Conservation (phyloP, 2,113 vertebrate genomes). For the Heloderma charlesbogerti region DNA sequence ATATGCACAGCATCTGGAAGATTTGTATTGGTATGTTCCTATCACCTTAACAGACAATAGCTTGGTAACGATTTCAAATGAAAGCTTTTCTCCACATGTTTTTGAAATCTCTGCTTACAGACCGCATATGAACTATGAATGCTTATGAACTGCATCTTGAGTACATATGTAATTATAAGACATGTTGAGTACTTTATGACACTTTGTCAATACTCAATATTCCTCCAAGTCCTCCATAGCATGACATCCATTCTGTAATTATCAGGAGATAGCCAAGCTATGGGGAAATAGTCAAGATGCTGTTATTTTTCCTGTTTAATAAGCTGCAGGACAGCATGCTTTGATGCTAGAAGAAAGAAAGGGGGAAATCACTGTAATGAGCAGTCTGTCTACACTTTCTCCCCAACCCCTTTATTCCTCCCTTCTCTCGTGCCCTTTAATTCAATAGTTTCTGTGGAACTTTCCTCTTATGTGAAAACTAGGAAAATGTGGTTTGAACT, state of each 20-base stretch:
- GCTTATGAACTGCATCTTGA: conserved; percentile 4
- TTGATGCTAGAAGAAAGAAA: neutral
- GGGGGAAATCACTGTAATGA: neutral
- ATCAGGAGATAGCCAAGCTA: neutral
- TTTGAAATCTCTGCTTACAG: conserved; percentile 28
- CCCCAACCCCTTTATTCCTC: neutral
- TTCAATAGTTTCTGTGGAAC: neutral
- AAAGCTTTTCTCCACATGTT: conserved; percentile 24
- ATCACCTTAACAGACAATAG: neutral
- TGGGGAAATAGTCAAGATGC: neutral
- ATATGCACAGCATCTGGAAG: neutral
- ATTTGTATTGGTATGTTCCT: conserved; percentile 1
- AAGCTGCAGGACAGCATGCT: neutral
- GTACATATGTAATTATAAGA: conserved; percentile 37
- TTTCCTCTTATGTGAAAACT: neutral
- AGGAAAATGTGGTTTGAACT: neutral
- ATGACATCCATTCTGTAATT: conserved; percentile 5
- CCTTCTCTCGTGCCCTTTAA: neutral
- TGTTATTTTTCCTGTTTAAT: neutral
- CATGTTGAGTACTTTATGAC: conserved; percentile 23
- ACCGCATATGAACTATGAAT: conserved; percentile 21
- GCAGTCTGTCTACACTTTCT: neutral
- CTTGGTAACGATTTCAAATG: conserved; percentile 44
- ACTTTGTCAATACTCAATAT: neutral
- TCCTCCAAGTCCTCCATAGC: neutral